Evolutionary conservation across 1,140 invertebrate species (phyloP), one percentile per base, ranked within the genome.

Genomic region (Drosophila kikkawai): DNA sequence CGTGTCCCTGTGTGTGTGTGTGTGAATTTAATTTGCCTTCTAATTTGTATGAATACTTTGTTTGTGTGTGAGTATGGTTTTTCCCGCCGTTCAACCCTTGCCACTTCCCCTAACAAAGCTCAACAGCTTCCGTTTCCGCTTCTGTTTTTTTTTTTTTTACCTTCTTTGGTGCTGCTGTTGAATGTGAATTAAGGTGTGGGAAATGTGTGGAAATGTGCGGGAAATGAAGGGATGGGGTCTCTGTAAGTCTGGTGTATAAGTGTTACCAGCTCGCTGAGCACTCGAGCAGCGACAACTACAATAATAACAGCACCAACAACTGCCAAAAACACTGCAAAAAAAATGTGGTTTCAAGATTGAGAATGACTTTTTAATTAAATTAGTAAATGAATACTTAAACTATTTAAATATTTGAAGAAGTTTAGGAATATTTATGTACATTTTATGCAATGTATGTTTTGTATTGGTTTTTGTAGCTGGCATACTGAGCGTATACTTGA

Each of bases 61-160:
- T 56, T 76, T 80, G 67, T 68, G 59, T 47, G n/a, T 34, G 17
- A 36, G 17, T 53, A 15, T 19, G 15, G 26, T 45, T 41, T 8
- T 0, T 15, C 12, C 2, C 59, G 17, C 29, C 29, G 22, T 22
- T 22, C 42, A 59, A 69, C 63, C 66, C 66, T 68, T 74, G 41
- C 37, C 41, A 50, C 66, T 59, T 68, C 26, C 69, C 53, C n/a
- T 71, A 59, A 71, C 69, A 73, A 74, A 78, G 79, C 75, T 79
- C 83, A 87, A 87, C 83, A 88, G 83, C 83, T 87, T 87, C 83
- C 83, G 84, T 71, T 88, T 87, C 83, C 83, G 84, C 57, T 77
- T 74, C 67, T 58, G 22, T 22, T 32, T 42, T 34, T 48, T 76
- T 59, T 41, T 44, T 60, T 55, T 17, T 4, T 51, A 6, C 41